phyloP scores from a whole-genome alignment of 1,140 invertebrate genomes.

The Leptopilina clavipes region DNA sequence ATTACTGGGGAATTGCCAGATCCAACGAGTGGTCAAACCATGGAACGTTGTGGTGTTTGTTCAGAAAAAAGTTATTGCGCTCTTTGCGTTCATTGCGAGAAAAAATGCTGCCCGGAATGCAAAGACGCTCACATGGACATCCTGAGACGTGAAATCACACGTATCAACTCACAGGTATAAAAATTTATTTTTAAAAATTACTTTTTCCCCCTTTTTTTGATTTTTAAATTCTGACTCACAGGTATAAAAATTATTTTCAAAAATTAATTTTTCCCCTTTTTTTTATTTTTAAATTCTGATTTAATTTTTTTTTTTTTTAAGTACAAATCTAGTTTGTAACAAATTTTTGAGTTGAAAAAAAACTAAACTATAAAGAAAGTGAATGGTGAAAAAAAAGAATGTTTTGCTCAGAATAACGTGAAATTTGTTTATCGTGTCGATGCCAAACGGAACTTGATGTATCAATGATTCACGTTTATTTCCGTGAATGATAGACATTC shows the following conservation, averaged over 20 bases:
- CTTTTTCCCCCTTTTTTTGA: no score
- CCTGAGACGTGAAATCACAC: slow-evolving; percentile 91
- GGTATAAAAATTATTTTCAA: no score
- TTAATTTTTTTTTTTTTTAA: no score
- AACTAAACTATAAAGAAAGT: no score
- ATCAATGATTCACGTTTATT: slow-evolving; percentile 51
- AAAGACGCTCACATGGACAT: slow-evolving; percentile 97
- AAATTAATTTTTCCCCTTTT: no score
- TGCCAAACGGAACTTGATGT: slow-evolving; percentile 11
- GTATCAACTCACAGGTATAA: slow-evolving; percentile 93
- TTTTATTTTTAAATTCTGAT: no score
- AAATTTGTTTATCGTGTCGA: slow-evolving; percentile 17
- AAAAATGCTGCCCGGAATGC: slow-evolving; percentile 93
- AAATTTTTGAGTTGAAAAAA: no score
- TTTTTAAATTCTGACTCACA: no score
- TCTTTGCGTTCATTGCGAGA: slow-evolving; percentile 94
- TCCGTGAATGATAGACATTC: slow-evolving; percentile 42
- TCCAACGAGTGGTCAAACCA: slow-evolving; percentile 89
- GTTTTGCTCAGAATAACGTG: slow-evolving; percentile 1
- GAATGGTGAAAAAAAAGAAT: not conserved
- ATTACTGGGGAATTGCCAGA: slow-evolving; percentile 93
- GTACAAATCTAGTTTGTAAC: no score
- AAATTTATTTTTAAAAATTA: not conserved
- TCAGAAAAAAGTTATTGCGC: slow-evolving; percentile 95
- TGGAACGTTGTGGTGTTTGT: slow-evolving; percentile 92